Evolutionary conservation across 2,888 invertebrate genomes (phyloP).

Genomic region (Melanargia galathea): DNA sequence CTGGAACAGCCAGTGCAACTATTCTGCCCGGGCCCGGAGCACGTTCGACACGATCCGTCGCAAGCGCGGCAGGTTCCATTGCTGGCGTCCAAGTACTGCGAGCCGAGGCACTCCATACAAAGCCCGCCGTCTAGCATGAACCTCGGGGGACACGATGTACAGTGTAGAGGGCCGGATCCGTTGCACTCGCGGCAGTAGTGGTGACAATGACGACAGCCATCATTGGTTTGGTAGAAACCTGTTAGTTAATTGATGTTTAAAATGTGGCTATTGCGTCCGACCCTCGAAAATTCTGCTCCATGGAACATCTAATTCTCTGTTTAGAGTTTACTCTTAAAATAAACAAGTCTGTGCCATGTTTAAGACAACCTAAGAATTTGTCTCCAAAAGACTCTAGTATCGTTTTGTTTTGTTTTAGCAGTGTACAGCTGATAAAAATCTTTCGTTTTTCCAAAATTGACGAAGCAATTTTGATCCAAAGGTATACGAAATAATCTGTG

Average conservation of each 20-base stretch:
- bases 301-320: too few relatives aligned
- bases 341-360: too few relatives aligned
- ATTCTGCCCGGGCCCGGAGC: constrained; percentile 86
- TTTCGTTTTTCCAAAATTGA: too few relatives aligned
- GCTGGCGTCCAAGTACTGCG: constrained; percentile 87
- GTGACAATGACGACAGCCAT: constrained; percentile 93
- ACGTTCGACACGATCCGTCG: constrained; percentile 84
- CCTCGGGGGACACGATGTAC: constrained; percentile 87
- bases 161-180: constrained; percentile 88
- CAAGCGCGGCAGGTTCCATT: constrained; percentile 87
- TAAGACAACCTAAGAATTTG: too few relatives aligned
- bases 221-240: constrained; percentile 90
- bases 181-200: constrained; percentile 93
- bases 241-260: constrained; percentile 12
- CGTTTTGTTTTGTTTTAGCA: too few relatives aligned
- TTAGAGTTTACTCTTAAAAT: too few relatives aligned
- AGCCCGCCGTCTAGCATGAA: constrained; percentile 88
- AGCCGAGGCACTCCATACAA: constrained; percentile 89
- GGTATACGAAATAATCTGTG: too few relatives aligned
- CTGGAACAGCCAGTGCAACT: constrained; percentile 86
- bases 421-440: too few relatives aligned
- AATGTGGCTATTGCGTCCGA: neutral
- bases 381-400: too few relatives aligned
- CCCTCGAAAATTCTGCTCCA: neutral
- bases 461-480: too few relatives aligned